These are phyloP conservation scores for Caenorhabditis japonica DNA, from an alignment of 2,888 invertebrate species.

Conservation along the genomic window DNA sequence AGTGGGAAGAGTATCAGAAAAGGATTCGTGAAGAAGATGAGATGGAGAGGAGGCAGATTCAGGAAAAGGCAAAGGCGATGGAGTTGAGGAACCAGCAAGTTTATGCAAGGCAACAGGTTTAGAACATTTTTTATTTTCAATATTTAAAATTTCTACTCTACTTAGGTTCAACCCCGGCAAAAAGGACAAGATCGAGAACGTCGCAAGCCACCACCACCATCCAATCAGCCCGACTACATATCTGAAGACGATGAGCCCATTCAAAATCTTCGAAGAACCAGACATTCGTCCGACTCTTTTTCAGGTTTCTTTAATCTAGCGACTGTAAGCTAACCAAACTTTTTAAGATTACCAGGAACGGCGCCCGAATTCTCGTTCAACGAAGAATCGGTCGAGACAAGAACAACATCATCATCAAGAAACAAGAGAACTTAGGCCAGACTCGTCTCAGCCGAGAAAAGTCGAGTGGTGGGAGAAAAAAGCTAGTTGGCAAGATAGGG, in stretches of 20 bases:
- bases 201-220: not conserved
- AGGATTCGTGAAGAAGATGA: conserved; percentile 57
- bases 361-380: conserved; percentile 6
- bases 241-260: conserved; percentile 28
- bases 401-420: conserved; percentile 23
- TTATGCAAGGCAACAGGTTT: conserved; percentile 51
- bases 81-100: conserved; percentile 57
- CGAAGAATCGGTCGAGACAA: conserved; percentile 31
- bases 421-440: conserved; percentile 37
- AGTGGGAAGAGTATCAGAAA: conserved; percentile 58
- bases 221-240: conserved; percentile 2
- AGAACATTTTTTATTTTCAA: not conserved
- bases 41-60: conserved; percentile 46
- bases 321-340: not conserved
- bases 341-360: conserved; percentile 37
- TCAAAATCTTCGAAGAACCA: conserved; percentile 5
- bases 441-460: conserved; percentile 50
- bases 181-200: not conserved
- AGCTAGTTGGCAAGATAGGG: conserved; percentile 58
- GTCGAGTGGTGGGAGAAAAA: conserved; percentile 71
- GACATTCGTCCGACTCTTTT: conserved; percentile 17
- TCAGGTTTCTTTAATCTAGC: conserved; percentile 9
- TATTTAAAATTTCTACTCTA: not conserved
- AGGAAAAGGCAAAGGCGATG: conserved; percentile 53
- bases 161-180: conserved; percentile 19